Base-by-base conservation (phyloP, 1,140 invertebrate genomes). In the Hypsibius dujardini region DNA sequence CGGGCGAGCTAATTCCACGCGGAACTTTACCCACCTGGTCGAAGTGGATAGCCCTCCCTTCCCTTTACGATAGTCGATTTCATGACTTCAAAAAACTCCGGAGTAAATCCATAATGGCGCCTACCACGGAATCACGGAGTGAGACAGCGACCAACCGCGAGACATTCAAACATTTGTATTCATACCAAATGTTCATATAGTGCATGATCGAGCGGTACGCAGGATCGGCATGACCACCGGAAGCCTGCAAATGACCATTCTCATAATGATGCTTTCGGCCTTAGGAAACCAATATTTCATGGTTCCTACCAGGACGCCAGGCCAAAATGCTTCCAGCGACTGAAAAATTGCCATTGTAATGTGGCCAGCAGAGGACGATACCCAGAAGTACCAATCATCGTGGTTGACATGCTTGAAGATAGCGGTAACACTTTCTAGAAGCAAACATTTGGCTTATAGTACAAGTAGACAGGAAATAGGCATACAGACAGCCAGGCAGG, bases 301-400 rank as follows among this genome's bases (percentile, higher is more conserved):
- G 47, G 28, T 72, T 76, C 76, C 75, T 77, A 92, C 93, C 73
- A 95, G 82, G 47, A 98, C 83, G 1, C 95, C 95, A 1, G 96
- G 96, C 93, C 94, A 99, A 78, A 92, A 99, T 0, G 95, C 90
- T 82, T 99, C 95, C 7, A 99, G 81, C 0, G 92, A 97, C 78
- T 98, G 95, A 79, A 98, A 98, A 1, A 98, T 88, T 0, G 95
- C 93, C 73, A 97, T 81, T 1, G 94, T 95, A 1, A 97, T 88
- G 77, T 91, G 87, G 0, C 93, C 96, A 94, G 90, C 89, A 93
- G 75, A 77, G 76, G 70, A 75, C 73, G 28, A 67, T 3, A 77
- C 76, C 73, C 74, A 75, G 46, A 77, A 70, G 47, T 74, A 76
- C 81, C 84, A 84, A 78, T 98, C 94, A 76, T 94, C 92, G 75